Evolutionary conservation across 2,888 invertebrate genomes (phyloP).

Genomic region (Phania funesta): DNA sequence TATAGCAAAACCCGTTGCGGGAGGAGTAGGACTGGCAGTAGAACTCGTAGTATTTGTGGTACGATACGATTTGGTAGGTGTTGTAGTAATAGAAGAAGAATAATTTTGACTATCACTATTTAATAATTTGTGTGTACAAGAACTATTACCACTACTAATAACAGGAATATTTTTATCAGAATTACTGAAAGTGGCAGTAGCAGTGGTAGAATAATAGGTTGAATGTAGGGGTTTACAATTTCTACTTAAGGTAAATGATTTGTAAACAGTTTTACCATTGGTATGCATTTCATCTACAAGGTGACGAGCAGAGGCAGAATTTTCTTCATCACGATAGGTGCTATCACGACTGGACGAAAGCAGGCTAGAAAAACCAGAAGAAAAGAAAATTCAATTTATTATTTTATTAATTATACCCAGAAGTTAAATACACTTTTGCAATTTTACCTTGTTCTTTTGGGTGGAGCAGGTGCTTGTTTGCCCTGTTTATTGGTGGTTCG

Average conservation of each 20-base stretch:
- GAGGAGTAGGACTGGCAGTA: slow-evolving; percentile 64
- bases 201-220: slow-evolving; percentile 60
- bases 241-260: slow-evolving; percentile 72
- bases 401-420: not conserved
- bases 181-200: slow-evolving; percentile 38
- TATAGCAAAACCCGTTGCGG: slow-evolving; percentile 75
- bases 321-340: slow-evolving; percentile 80
- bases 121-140: slow-evolving; percentile 60
- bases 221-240: slow-evolving; percentile 74
- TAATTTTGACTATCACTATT: slow-evolving; percentile 62
- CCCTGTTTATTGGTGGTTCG: slow-evolving; percentile 93
- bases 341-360: slow-evolving; percentile 80
- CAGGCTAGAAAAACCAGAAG: slow-evolving; percentile 71
- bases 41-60: slow-evolving; percentile 71
- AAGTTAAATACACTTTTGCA: not conserved
- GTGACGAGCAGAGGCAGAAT: slow-evolving; percentile 71
- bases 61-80: slow-evolving; percentile 67
- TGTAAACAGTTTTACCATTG: slow-evolving; percentile 76
- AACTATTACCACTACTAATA: slow-evolving; percentile 45
- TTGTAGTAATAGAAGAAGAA: slow-evolving; percentile 67
- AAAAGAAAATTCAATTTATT: not conserved
- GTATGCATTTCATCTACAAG: slow-evolving; percentile 79
- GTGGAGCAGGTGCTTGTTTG: slow-evolving; percentile 96
- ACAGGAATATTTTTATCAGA: slow-evolving; percentile 34
- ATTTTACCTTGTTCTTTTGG: slow-evolving; percentile 95